Base-by-base conservation (phyloP, 2,888 invertebrate species). In the Smittia aterrima region DNA sequence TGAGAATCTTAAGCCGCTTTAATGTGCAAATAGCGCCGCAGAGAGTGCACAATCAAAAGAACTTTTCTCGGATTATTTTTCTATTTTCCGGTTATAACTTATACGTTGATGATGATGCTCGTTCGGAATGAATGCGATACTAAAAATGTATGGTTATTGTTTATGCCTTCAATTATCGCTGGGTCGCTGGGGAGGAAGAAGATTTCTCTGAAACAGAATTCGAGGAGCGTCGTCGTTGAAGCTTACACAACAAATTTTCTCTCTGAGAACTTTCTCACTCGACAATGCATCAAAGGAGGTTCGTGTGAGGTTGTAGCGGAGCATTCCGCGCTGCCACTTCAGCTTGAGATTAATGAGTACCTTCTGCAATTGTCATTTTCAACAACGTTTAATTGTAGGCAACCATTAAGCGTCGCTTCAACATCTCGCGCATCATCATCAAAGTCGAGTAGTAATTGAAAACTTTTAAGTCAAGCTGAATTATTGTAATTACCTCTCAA, bases 311-410 rank as follows among this genome's bases (percentile, higher is more conserved):
- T 41, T 38, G 38, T 7, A 32, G 16, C 38, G 32, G 16, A 66
- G 25, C 38, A 18, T 24, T 38, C n/a, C 22, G 16, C 18, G n/a
- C 13, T 11, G n/a, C 9, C 27, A 18, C n/a, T 67, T 20, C 18
- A 53, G 27, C 27, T 20, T 27, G 24, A 72, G 58, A 72, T 72
- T 72, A 72, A 58, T 72, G 38, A 72, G 62, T 18, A 62, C 16
- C 32, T 38, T 62, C 16, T 24, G 58, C 27, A 58, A 24, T 58
- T 58, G 20, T 58, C 58, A 20, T 47, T 47, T 47, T 47, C 32
- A 32, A 47, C 68, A 53, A 53, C n/a, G 18, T 70, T 70, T 70
- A 70, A 70, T 53, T 70, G 70, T 53, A 70, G 70, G 27, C 47
- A 67, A 41, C 4, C 32, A 25, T 27, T 70, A 53, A 54, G 18